Evolutionary conservation across 2,797 vertebrate species (phyloP).

Genomic region (Pantherophis vulpinus): DNA sequence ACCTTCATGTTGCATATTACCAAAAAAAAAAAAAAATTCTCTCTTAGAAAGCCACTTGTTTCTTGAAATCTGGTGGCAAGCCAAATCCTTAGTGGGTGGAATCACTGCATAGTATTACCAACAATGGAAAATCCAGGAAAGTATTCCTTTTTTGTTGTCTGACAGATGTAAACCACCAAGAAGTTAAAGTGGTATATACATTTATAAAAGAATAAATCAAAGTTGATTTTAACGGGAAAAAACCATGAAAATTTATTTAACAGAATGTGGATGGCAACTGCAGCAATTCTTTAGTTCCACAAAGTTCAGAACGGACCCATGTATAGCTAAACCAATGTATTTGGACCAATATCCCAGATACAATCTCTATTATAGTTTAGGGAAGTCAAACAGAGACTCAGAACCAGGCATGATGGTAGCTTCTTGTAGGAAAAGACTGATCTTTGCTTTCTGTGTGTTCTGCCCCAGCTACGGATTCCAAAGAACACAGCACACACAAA

Average conservation of each 20-base stretch:
- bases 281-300: not conserved
- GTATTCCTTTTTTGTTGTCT: not conserved
- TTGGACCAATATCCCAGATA: not conserved
- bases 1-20: not conserved
- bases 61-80: not conserved
- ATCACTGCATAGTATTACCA: not conserved
- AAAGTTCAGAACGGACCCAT: not conserved
- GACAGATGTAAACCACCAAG: not conserved
- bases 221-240: not conserved
- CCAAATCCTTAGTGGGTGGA: not conserved
- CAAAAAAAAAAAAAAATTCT: not conserved
- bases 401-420: not conserved
- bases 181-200: not conserved
- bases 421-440: not conserved
- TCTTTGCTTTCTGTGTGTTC: not conserved
- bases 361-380: not conserved
- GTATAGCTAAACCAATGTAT: not conserved
- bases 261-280: not conserved
- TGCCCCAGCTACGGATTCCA: no score
- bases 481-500: no score
- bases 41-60: not conserved
- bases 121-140: not conserved
- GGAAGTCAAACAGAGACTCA: not conserved
- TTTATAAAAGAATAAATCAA: not conserved
- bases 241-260: not conserved